These are phyloP conservation scores for Siderastrea siderea DNA, from an alignment of 92 coral and sea anemone species.

Conservation along the genomic window DNA sequence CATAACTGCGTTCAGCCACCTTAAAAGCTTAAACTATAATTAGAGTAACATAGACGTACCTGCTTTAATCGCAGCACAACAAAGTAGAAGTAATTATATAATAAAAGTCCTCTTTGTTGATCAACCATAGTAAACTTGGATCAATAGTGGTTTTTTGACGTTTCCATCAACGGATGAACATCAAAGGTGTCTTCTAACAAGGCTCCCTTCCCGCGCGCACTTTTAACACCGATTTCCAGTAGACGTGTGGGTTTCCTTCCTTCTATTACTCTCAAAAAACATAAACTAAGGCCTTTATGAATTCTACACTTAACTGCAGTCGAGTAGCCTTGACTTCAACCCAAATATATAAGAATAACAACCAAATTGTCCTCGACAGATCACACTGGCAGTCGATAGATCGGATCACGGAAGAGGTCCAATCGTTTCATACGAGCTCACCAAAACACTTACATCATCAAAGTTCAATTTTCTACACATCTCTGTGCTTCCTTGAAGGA, in stretches of 20 bases:
- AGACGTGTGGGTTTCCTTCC: not conserved
- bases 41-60: constrained; percentile 25
- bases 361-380: not conserved
- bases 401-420: constrained; percentile 8
- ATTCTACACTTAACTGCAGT: not conserved
- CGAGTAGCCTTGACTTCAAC: not conserved
- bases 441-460: not conserved
- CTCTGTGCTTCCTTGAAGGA: constrained; percentile 19
- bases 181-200: not conserved
- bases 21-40: not conserved
- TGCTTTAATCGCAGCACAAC: constrained; percentile 49
- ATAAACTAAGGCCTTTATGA: not conserved
- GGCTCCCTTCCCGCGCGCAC: constrained; percentile 6
- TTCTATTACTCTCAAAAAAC: not conserved
- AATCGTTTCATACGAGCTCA: constrained; percentile 1
- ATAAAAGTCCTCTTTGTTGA: constrained; percentile 33
- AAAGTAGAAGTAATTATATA: constrained; percentile 33
- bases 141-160: not conserved
- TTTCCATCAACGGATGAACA: constrained; percentile 1
- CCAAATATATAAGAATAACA: too few relatives aligned
- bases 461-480: not conserved
- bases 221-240: not conserved
- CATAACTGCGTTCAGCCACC: not conserved
- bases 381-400: not conserved
- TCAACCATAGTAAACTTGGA: constrained; percentile 33